A percentile compares a stretch with the other conserved stretches of the same genome.
Conservation (phyloP, 1,140 invertebrate genomes). For the Dermatophagoides farinae region DNA sequence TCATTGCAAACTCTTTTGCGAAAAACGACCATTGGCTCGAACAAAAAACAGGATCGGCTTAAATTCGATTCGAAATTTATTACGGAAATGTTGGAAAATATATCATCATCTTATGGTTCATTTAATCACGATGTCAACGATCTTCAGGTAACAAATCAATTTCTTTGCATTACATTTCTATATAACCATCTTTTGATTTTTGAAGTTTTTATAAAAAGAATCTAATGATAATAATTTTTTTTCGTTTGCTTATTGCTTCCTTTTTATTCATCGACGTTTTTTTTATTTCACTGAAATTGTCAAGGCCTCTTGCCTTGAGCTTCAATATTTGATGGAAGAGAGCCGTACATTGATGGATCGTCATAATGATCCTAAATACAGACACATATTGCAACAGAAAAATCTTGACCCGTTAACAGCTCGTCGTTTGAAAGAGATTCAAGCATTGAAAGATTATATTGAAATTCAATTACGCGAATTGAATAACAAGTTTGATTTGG, state of each 20-base stretch:
- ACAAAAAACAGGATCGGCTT: not conserved
- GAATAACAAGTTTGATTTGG: conserved; percentile 23
- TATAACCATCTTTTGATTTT: too few species aligned
- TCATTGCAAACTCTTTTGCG: not conserved
- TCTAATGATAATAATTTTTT: not conserved
- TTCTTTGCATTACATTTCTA: too few species aligned
- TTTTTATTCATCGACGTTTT: not conserved
- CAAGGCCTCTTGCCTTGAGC: conserved; percentile 20
- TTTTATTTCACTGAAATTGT: not conserved
- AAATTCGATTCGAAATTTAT: conserved; percentile 1
- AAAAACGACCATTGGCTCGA: not conserved
- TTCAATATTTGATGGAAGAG: conserved; percentile 25
- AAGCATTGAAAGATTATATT: conserved; percentile 22
- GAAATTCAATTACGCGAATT: conserved; percentile 25
- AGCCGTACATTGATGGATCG: conserved; percentile 22
- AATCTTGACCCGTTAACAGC: conserved; percentile 25
- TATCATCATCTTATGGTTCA: not conserved
- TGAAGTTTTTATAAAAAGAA: not conserved
- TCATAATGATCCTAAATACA: conserved; percentile 24
- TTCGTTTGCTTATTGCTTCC: not conserved
- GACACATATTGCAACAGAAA: conserved; percentile 21
- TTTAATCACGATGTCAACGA: not conserved
- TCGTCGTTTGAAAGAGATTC: conserved; percentile 23
- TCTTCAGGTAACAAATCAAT: not conserved
- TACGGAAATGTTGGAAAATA: not conserved